A percentile compares a stretch with the other conserved stretches of the same genome.
Evolutionary conservation across 2,888 invertebrate species (phyloP).

Genomic region (Synergus gifuensis): DNA sequence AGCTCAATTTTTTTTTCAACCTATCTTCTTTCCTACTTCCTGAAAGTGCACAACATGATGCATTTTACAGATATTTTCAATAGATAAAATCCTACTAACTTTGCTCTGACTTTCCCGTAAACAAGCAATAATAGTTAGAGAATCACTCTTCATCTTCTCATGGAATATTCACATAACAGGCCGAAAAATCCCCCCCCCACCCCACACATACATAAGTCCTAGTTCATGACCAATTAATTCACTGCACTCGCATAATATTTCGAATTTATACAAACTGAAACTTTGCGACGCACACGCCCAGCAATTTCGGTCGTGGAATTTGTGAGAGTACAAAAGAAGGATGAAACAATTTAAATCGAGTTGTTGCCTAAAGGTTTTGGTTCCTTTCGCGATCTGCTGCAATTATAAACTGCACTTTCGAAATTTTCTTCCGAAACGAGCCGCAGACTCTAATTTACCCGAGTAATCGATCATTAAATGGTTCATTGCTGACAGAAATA

Average conservation of each 20-base stretch:
- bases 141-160: constrained; percentile 50
- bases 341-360: not conserved
- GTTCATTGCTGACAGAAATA: constrained; percentile 21
- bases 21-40: too few species aligned
- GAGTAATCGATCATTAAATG: constrained; percentile 39
- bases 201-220: constrained; percentile 40
- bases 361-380: not conserved
- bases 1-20: too few species aligned
- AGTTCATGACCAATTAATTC: not conserved
- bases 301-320: not conserved
- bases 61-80: too few species aligned
- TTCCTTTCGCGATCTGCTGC: not conserved
- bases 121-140: not conserved
- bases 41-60: too few species aligned
- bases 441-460: constrained; percentile 18
- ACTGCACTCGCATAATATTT: not conserved
- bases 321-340: constrained; percentile 13
- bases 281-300: not conserved
- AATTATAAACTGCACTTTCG: constrained; percentile 36
- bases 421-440: not conserved
- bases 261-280: not conserved
- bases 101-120: not conserved
- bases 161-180: constrained; percentile 71
- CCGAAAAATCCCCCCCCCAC: constrained; percentile 19
- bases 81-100: not conserved